Conservation (phyloP, 2,888 invertebrate genomes). For the Pimpla rufipes region DNA sequence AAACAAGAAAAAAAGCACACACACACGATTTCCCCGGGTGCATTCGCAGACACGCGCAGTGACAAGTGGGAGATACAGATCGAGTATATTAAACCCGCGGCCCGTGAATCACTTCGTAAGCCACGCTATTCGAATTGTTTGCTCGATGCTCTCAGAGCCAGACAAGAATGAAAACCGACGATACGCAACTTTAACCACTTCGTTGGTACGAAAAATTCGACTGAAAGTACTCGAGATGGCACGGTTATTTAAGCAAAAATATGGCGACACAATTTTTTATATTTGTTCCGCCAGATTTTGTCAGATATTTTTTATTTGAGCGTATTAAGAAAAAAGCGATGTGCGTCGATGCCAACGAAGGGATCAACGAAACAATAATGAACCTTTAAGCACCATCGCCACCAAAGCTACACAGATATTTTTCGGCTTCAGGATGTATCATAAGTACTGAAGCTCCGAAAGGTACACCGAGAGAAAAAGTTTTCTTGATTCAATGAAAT, state of each 20-base stretch:
- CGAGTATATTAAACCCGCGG: not conserved
- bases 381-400: slow-evolving; percentile 56
- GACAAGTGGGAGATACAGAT: not conserved
- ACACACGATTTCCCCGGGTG: not conserved
- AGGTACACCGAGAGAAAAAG: too few relatives aligned
- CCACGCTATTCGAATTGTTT: not conserved
- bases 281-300: too few relatives aligned
- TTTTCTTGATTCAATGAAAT: too few relatives aligned
- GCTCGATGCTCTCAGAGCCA: slow-evolving; percentile 8
- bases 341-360: too few relatives aligned
- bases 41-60: slow-evolving; percentile 9
- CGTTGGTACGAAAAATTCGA: too few relatives aligned
- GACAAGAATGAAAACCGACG: slow-evolving; percentile 5
- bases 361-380: slow-evolving; percentile 47
- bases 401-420: slow-evolving; percentile 61
- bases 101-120: not conserved
- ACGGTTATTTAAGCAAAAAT: too few relatives aligned
- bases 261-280: too few relatives aligned
- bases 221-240: too few relatives aligned
- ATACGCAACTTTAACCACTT: too few relatives aligned
- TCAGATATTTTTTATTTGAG: too few relatives aligned
- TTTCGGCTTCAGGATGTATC: not conserved
- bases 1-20: not conserved
- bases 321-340: too few relatives aligned
- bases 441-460: too few relatives aligned